Evolutionary conservation across 2,888 invertebrate species (phyloP).

Genomic region (Andrena minutula): DNA sequence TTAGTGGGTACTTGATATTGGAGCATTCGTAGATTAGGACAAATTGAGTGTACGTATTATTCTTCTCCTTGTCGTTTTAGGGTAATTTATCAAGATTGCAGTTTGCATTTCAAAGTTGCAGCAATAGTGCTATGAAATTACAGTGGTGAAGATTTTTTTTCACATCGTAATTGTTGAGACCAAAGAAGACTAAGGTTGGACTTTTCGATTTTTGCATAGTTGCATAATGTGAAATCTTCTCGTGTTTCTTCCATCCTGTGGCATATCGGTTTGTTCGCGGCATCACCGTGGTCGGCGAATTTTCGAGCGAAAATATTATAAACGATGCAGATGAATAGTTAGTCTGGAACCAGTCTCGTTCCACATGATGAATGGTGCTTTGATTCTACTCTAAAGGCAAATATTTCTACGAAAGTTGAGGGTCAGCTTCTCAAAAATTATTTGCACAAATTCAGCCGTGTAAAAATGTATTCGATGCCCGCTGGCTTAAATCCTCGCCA

Average conservation of each 20-base stretch:
- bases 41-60: too few relatives aligned
- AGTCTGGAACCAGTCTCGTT: conserved; percentile 6
- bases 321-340: conserved; percentile 12
- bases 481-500: neutral
- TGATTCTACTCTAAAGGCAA: neutral
- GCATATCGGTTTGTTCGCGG: conserved; percentile 15
- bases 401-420: neutral
- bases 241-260: conserved; percentile 31
- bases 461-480: neutral
- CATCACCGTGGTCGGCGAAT: conserved; percentile 11
- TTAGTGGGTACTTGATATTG: neutral
- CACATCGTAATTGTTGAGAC: neutral
- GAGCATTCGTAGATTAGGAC: neutral
- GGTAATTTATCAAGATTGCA: neutral
- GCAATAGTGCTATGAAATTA: too few relatives aligned
- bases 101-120: neutral
- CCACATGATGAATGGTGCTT: conserved; percentile 1
- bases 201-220: conserved; percentile 19
- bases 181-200: neutral
- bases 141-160: neutral
- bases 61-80: too few relatives aligned
- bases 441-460: neutral
- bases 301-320: conserved; percentile 10
- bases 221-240: conserved; percentile 20
- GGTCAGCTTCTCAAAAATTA: neutral